These are phyloP conservation scores for Blastomussa wellsi DNA, from an alignment of 92 coral and sea anemone species.

Conservation along the genomic window DNA sequence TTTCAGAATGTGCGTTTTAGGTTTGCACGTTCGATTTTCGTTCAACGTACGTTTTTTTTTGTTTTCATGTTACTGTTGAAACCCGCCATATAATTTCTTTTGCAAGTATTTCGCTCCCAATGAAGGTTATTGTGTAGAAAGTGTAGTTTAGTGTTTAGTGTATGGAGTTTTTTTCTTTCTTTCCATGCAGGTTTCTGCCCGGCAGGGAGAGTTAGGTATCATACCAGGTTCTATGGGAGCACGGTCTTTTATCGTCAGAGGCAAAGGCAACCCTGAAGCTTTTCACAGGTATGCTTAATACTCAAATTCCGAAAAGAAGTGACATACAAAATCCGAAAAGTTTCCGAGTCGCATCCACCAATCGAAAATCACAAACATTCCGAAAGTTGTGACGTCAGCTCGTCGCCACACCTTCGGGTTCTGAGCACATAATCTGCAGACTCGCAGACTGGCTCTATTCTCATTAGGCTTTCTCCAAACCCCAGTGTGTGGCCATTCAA, in stretches of 20 bases:
- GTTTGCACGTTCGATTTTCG: neutral
- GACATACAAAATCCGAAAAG: neutral
- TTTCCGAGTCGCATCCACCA: neutral
- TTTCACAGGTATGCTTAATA: slow-evolving; percentile 70
- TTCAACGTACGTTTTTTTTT: too few species aligned
- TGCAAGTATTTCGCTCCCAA: neutral
- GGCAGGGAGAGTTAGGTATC: slow-evolving; percentile 71
- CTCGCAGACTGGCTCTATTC: neutral
- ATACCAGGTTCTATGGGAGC: slow-evolving; percentile 93
- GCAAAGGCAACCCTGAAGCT: slow-evolving; percentile 81
- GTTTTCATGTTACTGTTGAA: too few species aligned
- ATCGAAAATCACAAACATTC: neutral
- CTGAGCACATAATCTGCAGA: neutral
- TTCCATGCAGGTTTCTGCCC: slow-evolving; percentile 72
- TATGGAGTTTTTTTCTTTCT: neutral
- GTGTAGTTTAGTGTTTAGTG: neutral
- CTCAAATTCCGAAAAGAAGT: neutral
- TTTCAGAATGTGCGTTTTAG: neutral
- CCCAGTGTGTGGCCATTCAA: too few species aligned
- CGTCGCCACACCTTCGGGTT: neutral
- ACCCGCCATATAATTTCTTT: too few species aligned
- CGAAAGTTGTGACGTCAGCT: neutral
- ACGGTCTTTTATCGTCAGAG: slow-evolving; percentile 76
- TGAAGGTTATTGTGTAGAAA: neutral
- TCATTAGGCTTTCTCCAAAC: too few species aligned